phyloP scores from a whole-genome alignment of 2,797 vertebrate genomes.

The Dendrocincla fuliginosa region DNA sequence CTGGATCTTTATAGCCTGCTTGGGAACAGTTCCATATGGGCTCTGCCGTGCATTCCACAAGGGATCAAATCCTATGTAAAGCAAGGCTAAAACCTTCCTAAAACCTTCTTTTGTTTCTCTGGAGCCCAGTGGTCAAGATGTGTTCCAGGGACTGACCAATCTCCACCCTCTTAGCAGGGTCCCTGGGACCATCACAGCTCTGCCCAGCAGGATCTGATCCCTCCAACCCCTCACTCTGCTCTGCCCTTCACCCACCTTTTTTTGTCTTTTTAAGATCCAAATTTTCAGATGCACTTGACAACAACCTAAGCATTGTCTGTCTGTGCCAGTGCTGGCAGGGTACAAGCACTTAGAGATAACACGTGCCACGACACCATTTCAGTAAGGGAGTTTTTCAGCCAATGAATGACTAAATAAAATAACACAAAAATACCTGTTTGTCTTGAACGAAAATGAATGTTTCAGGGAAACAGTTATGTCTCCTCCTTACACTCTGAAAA shows the following conservation, averaged over 20 bases:
- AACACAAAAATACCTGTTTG: background rate
- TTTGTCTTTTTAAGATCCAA: background rate
- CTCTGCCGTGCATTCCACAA: background rate
- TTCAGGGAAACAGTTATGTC: background rate
- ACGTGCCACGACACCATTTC: background rate
- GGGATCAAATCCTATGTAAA: background rate
- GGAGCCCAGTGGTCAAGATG: background rate
- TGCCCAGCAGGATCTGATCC: background rate
- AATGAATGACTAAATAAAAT: background rate
- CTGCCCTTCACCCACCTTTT: background rate
- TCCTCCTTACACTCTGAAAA: background rate
- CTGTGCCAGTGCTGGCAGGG: background rate
- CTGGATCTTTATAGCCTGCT: background rate
- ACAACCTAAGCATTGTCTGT: background rate
- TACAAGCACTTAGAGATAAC: background rate
- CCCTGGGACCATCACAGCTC: background rate
- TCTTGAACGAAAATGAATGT: background rate
- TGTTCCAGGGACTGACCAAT: background rate
- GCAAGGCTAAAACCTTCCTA: background rate
- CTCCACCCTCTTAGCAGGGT: background rate
- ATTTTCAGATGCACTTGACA: background rate
- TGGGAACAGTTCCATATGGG: background rate
- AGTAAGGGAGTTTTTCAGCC: background rate
- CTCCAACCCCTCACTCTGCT: background rate
- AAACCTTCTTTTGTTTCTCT: background rate